Evolutionary conservation across 2,113 vertebrate genomes (phyloP).

Genomic region (Macaca mulatta): DNA sequence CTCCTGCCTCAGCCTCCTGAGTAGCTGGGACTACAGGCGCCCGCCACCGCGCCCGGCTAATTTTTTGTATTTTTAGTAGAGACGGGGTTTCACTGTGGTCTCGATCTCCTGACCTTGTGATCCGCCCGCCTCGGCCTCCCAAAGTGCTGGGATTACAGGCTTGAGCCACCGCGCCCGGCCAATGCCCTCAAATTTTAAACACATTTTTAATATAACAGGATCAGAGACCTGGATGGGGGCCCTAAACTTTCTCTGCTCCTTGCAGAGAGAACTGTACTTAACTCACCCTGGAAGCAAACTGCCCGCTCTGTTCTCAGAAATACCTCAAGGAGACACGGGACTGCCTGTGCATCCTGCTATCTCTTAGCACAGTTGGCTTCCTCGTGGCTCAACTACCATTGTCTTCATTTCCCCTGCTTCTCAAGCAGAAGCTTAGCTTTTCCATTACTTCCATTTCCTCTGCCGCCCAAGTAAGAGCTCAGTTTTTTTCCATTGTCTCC

Average conservation of each 20-base stretch:
- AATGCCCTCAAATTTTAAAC: not conserved
- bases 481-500: not conserved
- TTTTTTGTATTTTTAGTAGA: too few relatives aligned
- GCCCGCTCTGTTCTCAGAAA: slow-evolving; percentile 16
- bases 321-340: not conserved
- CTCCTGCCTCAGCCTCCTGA: too few relatives aligned
- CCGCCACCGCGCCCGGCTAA: too few relatives aligned
- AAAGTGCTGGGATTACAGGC: too few relatives aligned
- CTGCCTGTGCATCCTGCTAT: not conserved
- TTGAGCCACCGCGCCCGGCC: too few relatives aligned
- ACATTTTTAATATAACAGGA: slow-evolving; percentile 21
- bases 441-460: slow-evolving; percentile 48
- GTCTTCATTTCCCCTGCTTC: slow-evolving; percentile 63
- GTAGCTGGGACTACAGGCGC: too few relatives aligned
- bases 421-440: slow-evolving; percentile 33
- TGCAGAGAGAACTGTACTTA: not conserved
- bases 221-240: not conserved
- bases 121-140: too few relatives aligned
- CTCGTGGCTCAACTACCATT: slow-evolving; percentile 42
- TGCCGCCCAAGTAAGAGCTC: not conserved
- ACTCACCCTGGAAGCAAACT: slow-evolving; percentile 7
- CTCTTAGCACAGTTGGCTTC: slow-evolving; percentile 56
- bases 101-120: too few relatives aligned
- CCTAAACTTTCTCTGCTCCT: not conserved
- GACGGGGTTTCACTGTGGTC: too few relatives aligned